Conservation (phyloP, 2,888 invertebrate species). For the Sarcophaga caerulescens region DNA sequence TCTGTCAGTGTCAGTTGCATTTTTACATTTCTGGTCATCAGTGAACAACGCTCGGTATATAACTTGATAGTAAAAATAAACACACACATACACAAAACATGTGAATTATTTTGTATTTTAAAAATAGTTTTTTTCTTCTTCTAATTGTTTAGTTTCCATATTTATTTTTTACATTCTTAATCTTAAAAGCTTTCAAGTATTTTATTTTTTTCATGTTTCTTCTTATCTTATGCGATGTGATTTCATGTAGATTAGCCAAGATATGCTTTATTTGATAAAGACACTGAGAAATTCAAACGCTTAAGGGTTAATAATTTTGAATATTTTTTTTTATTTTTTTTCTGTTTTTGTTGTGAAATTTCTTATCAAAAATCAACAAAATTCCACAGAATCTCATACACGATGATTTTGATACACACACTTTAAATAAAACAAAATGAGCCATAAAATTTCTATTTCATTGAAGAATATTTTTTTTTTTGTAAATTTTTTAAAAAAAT, state of each 20-base stretch:
- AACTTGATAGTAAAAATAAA: too few relatives aligned
- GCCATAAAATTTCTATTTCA: too few relatives aligned
- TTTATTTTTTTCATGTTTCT: neutral
- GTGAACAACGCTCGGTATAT: too few relatives aligned
- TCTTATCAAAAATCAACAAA: neutral
- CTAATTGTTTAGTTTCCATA: neutral
- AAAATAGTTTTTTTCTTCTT: too few relatives aligned
- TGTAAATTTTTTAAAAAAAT: neutral
- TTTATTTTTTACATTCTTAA: neutral
- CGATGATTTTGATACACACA: too few relatives aligned
- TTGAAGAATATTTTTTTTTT: too few relatives aligned
- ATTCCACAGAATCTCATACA: neutral
- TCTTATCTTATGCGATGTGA: neutral
- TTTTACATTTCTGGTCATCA: too few relatives aligned
- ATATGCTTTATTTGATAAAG: neutral
- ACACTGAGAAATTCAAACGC: too few relatives aligned
- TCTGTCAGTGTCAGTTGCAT: too few relatives aligned
- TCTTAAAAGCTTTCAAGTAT: neutral
- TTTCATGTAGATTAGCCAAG: neutral
- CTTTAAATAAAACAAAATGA: neutral
- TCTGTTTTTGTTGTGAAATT: neutral
- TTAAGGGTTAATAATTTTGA: too few relatives aligned
- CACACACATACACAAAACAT: too few relatives aligned
- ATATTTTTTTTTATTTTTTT: too few relatives aligned
- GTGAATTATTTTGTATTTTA: neutral